These are phyloP conservation scores for Drosophila eohydei DNA, from an alignment of 2,888 invertebrate genomes.

Conservation along the genomic window DNA sequence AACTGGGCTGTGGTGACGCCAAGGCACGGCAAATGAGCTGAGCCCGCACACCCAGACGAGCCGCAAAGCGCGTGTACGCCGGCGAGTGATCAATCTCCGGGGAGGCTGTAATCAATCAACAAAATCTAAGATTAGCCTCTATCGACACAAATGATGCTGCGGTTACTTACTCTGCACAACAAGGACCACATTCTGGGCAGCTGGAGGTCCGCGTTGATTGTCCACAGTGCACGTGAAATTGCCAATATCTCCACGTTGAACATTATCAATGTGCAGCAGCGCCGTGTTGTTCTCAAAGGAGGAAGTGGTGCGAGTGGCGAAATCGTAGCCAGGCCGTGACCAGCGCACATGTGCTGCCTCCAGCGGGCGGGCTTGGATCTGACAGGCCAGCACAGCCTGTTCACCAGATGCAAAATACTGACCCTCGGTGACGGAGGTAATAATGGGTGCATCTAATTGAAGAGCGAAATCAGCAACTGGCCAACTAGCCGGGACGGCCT, in stretches of 20 bases:
- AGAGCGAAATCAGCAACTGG: slow-evolving; percentile 7
- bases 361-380: slow-evolving; percentile 80
- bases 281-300: slow-evolving; percentile 81
- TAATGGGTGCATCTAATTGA: slow-evolving; percentile 76
- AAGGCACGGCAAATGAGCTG: slow-evolving; percentile 77
- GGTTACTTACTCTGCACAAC: slow-evolving; percentile 82
- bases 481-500: background rate
- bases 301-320: slow-evolving; percentile 75
- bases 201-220: slow-evolving; percentile 79
- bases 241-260: slow-evolving; percentile 81
- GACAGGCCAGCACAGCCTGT: slow-evolving; percentile 81
- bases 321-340: slow-evolving; percentile 81
- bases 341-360: slow-evolving; percentile 81
- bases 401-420: slow-evolving; percentile 80
- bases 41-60: slow-evolving; percentile 80
- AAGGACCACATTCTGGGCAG: slow-evolving; percentile 76
- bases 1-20: slow-evolving; percentile 81
- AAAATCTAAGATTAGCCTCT: background rate
- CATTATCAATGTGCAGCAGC: slow-evolving; percentile 79
- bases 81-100: slow-evolving; percentile 82
- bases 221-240: slow-evolving; percentile 83
- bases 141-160: background rate
- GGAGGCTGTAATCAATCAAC: slow-evolving; percentile 65
- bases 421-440: slow-evolving; percentile 80
- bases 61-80: slow-evolving; percentile 77